Evolutionary conservation across 2,113 vertebrate genomes (phyloP).

Genomic region (Prionailurus bengalensis): DNA sequence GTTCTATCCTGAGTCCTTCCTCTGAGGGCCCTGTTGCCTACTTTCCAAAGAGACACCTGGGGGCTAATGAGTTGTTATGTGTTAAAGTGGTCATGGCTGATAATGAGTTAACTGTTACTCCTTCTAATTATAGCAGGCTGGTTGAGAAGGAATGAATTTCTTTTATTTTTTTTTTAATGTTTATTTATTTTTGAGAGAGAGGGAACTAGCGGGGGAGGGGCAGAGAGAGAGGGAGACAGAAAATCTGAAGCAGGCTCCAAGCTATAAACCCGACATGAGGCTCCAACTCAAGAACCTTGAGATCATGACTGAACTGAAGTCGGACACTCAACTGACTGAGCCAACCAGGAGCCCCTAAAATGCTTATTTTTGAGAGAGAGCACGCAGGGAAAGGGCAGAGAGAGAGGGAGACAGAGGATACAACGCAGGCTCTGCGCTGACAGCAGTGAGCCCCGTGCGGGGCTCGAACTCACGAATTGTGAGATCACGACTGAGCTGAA

Average conservation of each 20-base stretch:
- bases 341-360: background rate
- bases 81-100: background rate
- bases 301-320: no score
- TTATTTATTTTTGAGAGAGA: background rate
- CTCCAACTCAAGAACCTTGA: no score
- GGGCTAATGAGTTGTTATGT: background rate
- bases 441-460: background rate
- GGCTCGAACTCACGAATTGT: background rate
- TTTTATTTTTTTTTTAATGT: background rate
- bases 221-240: background rate
- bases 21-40: background rate
- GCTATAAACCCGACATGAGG: no score
- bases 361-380: background rate
- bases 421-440: background rate
- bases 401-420: background rate
- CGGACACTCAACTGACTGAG: no score
- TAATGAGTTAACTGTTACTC: conserved; percentile 13
- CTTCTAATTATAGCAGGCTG: conserved; percentile 24
- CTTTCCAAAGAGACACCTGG: conserved; percentile 34
- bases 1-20: background rate
- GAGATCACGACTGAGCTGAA: background rate
- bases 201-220: background rate
- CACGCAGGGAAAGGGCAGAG: background rate
- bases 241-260: background rate
- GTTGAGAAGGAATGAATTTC: conserved; percentile 36